phyloP scores from a whole-genome alignment of 2,888 invertebrate species.

The Apantesis nais region DNA sequence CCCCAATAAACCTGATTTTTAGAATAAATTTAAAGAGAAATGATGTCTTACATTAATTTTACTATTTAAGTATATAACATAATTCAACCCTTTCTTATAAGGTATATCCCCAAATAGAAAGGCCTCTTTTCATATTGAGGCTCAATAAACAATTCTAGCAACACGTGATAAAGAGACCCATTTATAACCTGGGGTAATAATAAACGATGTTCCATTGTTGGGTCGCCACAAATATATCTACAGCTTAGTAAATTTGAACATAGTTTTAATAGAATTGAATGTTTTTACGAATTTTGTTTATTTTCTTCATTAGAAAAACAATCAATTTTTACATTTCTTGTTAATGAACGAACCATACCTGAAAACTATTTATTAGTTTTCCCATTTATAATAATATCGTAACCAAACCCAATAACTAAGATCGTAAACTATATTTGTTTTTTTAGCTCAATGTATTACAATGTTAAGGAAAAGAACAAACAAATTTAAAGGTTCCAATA shows the following conservation, averaged over 20 bases:
- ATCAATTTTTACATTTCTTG: too few relatives aligned
- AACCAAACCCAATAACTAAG: too few relatives aligned
- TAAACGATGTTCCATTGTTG: conserved; percentile 13
- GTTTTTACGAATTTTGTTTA: too few relatives aligned
- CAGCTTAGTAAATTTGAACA: conserved; percentile 27
- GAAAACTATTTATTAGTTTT: too few relatives aligned
- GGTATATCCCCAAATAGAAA: background rate
- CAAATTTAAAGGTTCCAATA: too few relatives aligned
- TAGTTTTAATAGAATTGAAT: conserved; percentile 41
- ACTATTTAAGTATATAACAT: background rate
- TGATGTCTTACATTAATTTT: background rate
- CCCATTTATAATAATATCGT: too few relatives aligned
- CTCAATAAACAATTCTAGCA: background rate
- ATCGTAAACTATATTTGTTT: too few relatives aligned
- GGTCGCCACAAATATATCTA: conserved; percentile 23
- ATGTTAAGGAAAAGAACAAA: too few relatives aligned
- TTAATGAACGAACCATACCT: too few relatives aligned
- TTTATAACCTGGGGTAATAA: background rate
- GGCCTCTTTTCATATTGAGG: background rate
- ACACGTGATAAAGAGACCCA: background rate
- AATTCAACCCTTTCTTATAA: background rate
- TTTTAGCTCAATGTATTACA: too few relatives aligned
- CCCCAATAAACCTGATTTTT: background rate
- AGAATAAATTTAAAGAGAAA: too few relatives aligned
- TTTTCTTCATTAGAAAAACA: too few relatives aligned